A percentile compares a stretch with the other conserved stretches of the same genome.
Conservation (phyloP, 2,797 vertebrate species). For the Neopelma chrysocephalum region DNA sequence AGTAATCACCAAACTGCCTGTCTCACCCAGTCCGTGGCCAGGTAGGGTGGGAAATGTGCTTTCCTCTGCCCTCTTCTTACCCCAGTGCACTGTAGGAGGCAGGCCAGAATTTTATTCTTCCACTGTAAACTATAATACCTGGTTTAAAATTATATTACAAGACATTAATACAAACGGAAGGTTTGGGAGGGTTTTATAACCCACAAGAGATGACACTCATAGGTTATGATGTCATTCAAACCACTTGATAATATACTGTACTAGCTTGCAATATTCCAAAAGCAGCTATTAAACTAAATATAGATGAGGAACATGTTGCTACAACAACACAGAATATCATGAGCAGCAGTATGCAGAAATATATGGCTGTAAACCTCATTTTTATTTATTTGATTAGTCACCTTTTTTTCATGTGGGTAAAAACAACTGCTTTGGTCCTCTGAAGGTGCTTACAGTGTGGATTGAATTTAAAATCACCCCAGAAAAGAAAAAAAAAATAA, state of each 20-base stretch:
- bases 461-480: constrained; percentile 8
- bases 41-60: not conserved
- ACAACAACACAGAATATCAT: constrained; percentile 64
- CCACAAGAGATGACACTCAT: constrained; percentile 68
- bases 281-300: constrained; percentile 70
- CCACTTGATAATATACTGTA: constrained; percentile 63
- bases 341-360: constrained; percentile 57
- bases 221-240: constrained; percentile 71
- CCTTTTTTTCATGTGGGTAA: not conserved
- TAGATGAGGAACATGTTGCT: constrained; percentile 64
- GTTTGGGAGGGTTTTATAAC: constrained; percentile 71
- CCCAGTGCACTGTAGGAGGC: not conserved
- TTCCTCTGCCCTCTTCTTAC: not conserved
- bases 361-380: constrained; percentile 14
- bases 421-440: not conserved
- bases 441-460: not conserved
- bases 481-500: not conserved
- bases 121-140: constrained; percentile 67
- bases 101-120: constrained; percentile 60
- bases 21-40: fast-evolving
- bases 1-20: not conserved
- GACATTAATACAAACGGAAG: constrained; percentile 68
- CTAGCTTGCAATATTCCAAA: constrained; percentile 66
- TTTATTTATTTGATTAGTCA: constrained; percentile 57
- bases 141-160: constrained; percentile 76